Conservation (phyloP, 2,797 vertebrate species). For the Pipistrellus kuhlii region DNA sequence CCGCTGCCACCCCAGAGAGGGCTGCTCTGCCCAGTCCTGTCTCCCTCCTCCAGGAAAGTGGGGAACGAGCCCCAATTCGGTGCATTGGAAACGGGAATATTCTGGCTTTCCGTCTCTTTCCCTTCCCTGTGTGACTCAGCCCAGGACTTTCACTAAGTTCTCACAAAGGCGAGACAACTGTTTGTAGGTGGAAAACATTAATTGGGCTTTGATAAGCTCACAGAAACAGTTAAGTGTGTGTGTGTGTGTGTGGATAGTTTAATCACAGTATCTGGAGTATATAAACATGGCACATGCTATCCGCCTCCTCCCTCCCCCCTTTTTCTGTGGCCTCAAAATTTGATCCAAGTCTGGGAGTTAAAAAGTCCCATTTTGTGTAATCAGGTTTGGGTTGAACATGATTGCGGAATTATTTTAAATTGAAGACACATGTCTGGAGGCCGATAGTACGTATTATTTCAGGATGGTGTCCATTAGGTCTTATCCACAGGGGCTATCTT, state of each 20-base stretch:
- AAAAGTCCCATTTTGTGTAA: slow-evolving; percentile 92
- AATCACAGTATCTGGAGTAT: slow-evolving; percentile 87
- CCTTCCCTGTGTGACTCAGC: slow-evolving; percentile 79
- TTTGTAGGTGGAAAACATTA: slow-evolving; percentile 79
- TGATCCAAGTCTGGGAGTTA: slow-evolving; percentile 91
- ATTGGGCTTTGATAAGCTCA: slow-evolving; percentile 85
- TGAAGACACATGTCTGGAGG: slow-evolving; percentile 91
- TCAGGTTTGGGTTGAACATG: slow-evolving; percentile 92
- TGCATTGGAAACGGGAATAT: slow-evolving; percentile 57
- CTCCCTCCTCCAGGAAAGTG: slow-evolving; percentile 23
- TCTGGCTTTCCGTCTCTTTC: slow-evolving; percentile 79
- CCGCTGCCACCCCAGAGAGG: not conserved
- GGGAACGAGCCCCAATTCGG: not conserved
- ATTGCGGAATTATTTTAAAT: slow-evolving; percentile 93
- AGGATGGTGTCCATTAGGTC: slow-evolving; percentile 91
- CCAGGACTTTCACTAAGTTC: slow-evolving; percentile 77
- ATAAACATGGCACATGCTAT: slow-evolving; percentile 86
- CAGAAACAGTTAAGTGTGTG: slow-evolving; percentile 86
- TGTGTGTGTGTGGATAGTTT: slow-evolving; percentile 82
- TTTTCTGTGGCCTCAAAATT: slow-evolving; percentile 87
- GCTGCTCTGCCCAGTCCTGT: not conserved
- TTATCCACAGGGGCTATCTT: slow-evolving; percentile 91
- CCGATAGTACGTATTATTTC: slow-evolving; percentile 90
- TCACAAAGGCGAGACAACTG: slow-evolving; percentile 82
- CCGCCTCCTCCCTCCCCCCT: not conserved